These are phyloP conservation scores for Recurvirostra avosetta DNA, from an alignment of 2,113 vertebrate species.

Conservation along the genomic window DNA sequence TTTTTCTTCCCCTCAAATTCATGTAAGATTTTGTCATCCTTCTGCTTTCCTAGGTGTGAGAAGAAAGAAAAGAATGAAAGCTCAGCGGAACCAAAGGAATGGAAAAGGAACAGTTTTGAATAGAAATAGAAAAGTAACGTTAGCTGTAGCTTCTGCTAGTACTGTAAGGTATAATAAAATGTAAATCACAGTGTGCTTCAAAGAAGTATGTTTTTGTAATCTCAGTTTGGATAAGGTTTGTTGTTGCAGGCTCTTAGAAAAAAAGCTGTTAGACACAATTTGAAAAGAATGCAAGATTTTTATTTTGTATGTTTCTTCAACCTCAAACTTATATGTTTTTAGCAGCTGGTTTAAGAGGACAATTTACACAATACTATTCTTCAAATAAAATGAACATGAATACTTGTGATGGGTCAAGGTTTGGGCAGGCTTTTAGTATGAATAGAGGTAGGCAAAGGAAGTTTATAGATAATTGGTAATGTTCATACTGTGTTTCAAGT, in stretches of 20 bases:
- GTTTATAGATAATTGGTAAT: background rate
- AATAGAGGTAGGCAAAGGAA: background rate
- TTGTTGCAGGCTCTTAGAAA: background rate
- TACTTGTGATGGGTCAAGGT: background rate
- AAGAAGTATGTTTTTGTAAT: background rate
- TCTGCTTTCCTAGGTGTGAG: background rate
- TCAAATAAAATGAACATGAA: background rate
- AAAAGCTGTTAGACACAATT: background rate
- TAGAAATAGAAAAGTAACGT: background rate
- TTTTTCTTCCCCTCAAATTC: background rate
- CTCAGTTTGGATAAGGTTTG: background rate
- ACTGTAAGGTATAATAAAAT: background rate
- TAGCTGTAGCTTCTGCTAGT: background rate
- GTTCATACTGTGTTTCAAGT: background rate
- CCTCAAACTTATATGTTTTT: background rate
- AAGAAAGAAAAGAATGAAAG: background rate
- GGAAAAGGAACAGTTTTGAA: background rate
- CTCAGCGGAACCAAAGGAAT: background rate
- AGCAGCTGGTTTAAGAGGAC: background rate
- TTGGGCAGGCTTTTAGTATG: background rate
- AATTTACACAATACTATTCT: background rate
- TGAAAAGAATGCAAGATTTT: background rate
- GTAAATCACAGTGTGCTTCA: background rate
- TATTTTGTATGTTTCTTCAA: background rate
- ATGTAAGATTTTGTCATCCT: background rate